Evolutionary conservation across 2,888 invertebrate species (phyloP), one percentile per base, ranked within the genome.

Genomic region (Dysmachus trigonus): DNA sequence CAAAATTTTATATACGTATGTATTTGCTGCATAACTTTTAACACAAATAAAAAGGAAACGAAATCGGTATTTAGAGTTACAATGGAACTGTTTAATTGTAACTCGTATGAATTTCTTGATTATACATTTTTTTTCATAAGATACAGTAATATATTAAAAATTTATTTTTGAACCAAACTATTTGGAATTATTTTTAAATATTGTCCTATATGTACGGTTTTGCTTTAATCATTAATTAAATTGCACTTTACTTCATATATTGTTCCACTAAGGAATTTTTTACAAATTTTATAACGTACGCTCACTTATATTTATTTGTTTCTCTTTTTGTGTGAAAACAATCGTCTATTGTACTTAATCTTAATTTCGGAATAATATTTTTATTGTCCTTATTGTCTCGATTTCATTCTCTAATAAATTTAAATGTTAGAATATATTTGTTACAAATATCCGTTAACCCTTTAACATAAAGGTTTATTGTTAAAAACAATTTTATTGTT

Each of bases 391-490:
- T 79, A 79, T 79, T 79, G 79, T 79, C 31, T 30, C 13, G 18
- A 35, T 38, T 35, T n/a, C 47, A 51, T 51, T 79, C 47, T 15
- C 51, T 79, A 79, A 79, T 27, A 15, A 47, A 27, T 79, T 41
- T 38, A 41, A 41, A 27, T 77, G 35, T 77, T 30, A 41, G 10
- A 47, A 15, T 79, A 79, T 79, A 79, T 79, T 79, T 79, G 79
- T 79, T 79, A 79, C 79, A 79, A 79, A 79, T 79, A 79, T 79
- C 22, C 22, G 5, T 47, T 79, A 79, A 79, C 47, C 79, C 79
- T 79, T 79, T 79, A 79, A 79, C 79, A 79, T 79, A 79, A 79
- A 79, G 79, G 79, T 79, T 79, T 79, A 41, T 38, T 47, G 51
- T 51, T 79, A 79, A 79, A 79, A 79, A 79, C 47, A 51, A 27